phyloP scores from a whole-genome alignment of 2,888 invertebrate genomes.

The Leptogaster cylindrica region DNA sequence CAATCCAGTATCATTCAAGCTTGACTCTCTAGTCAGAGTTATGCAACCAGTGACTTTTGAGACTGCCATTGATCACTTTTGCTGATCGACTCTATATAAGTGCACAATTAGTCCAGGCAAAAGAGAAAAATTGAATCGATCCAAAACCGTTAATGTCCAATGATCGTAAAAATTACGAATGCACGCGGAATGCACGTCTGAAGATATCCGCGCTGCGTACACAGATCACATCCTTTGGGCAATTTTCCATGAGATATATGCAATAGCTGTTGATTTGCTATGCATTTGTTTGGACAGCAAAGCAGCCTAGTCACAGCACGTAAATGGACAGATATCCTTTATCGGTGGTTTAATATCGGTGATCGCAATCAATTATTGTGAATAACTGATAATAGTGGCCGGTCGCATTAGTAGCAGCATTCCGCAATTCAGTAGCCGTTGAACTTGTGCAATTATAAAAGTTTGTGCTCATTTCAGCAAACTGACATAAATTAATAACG shows the following conservation, averaged over 20 bases:
- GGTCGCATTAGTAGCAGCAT: neutral
- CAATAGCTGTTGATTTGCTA: conserved; percentile 32
- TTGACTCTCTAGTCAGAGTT: conserved; percentile 12
- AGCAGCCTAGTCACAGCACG: neutral
- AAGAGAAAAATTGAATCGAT: conserved; percentile 18
- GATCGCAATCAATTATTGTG: conserved; percentile 36
- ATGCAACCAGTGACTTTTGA: conserved; percentile 18
- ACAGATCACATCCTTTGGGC: conserved; percentile 17
- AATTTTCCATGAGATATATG: conserved; percentile 27
- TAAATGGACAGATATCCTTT: conserved; percentile 30
- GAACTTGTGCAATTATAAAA: conserved; percentile 13
- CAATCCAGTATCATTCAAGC: conserved; percentile 33
- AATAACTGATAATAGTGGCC: neutral
- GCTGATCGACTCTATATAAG: conserved; percentile 29
- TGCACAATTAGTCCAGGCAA: conserved; percentile 21
- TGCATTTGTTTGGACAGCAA: conserved; percentile 29
- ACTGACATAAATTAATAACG: conserved; percentile 44
- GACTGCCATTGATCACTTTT: conserved; percentile 21
- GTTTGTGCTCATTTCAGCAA: conserved; percentile 22
- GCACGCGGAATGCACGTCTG: conserved; percentile 4
- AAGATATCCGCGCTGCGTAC: neutral
- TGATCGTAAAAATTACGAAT: conserved; percentile 35
- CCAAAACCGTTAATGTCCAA: conserved; percentile 24
- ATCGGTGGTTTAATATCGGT: conserved; percentile 18
- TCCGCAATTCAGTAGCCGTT: neutral